Base-by-base conservation (phyloP, 2,113 vertebrate genomes). In the Ovis aries region DNA sequence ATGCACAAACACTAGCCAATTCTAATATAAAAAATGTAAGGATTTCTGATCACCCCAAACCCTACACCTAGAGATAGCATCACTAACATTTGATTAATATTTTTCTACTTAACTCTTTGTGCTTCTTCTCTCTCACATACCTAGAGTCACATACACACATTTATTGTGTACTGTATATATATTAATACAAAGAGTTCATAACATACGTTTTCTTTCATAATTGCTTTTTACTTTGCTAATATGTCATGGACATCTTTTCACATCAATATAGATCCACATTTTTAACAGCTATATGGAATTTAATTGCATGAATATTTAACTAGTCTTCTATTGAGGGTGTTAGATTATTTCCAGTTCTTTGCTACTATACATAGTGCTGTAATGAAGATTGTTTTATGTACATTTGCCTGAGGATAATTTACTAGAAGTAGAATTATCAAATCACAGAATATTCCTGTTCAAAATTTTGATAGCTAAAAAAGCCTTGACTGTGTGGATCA, bases 361-460 rank as follows among this genome's bases (percentile, higher is more conserved):
- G n/a, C 48, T 96, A 36, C 84, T 92, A 19, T 62, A 59, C 53
- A n/a, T 94, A 84, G 67, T 81, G 77, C 57, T 92, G 6, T 55
- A 67, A 6, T 77, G 78, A 91, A 90, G 57, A 84, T 45, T 48
- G 9, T 50, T 90, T 91, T 87, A 87, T 53, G 33, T 87, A 50
- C 17, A 50, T 82, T 95, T 90, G 29, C 78, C 53, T 86, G 85
- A 93, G 55, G 43, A 31, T 96, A 60, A 96, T 81, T 93, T 94
- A 48, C 43, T 62, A 95, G 36, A 81, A 83, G 81, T 64, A 17
- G n/a, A 88, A 87, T 74, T 96, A n/a, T 29, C 93, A 77, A 36
- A 80, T 97, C 82, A 96, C 89, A 95, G 50, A 91, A 85, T 67
- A 91, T 95, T 88, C 40, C 29, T 85, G 8, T 96, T 96, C 40